A percentile compares a stretch with the other conserved stretches of the same genome.
Conservation (phyloP, 1,140 invertebrate species). For the Kradibia gibbosae region DNA sequence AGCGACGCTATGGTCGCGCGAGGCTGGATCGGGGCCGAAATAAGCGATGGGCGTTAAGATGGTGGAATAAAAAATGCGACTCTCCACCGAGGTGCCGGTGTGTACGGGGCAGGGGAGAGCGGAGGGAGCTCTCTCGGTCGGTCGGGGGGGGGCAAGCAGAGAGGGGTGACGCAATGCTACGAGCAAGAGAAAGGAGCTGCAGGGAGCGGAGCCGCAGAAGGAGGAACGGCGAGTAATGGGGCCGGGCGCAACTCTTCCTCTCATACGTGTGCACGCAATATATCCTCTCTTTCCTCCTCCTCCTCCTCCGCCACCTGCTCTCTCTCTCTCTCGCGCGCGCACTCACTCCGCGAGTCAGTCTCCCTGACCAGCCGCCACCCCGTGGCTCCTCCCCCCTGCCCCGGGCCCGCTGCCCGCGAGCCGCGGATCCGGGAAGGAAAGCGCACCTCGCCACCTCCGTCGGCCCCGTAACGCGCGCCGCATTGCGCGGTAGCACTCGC, state of each 20-base stretch:
- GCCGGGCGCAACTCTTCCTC: conserved; percentile 51
- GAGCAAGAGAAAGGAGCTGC: conserved; percentile 33
- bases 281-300: conserved; percentile 33
- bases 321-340: too few species aligned
- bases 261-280: conserved; percentile 53
- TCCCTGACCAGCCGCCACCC: conserved; percentile 9
- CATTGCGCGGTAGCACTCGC: conserved; percentile 22
- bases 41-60: background rate
- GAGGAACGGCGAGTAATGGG: conserved; percentile 44
- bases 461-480: background rate
- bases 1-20: too few species aligned
- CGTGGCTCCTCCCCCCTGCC: conserved; percentile 16
- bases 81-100: background rate
- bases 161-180: background rate
- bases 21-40: too few species aligned
- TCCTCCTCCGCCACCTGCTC: background rate
- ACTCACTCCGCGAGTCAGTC: too few species aligned
- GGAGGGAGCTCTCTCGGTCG: background rate
- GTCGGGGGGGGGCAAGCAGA: background rate
- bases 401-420: background rate
- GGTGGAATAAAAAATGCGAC: background rate
- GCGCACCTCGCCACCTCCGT: conserved; percentile 13
- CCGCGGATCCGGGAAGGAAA: too few species aligned
- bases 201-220: conserved; percentile 8
- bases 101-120: background rate